Evolutionary conservation across 2,797 vertebrate genomes (phyloP), one percentile per base, ranked within the genome.

Genomic region (Melanotaenia trifasciata): DNA sequence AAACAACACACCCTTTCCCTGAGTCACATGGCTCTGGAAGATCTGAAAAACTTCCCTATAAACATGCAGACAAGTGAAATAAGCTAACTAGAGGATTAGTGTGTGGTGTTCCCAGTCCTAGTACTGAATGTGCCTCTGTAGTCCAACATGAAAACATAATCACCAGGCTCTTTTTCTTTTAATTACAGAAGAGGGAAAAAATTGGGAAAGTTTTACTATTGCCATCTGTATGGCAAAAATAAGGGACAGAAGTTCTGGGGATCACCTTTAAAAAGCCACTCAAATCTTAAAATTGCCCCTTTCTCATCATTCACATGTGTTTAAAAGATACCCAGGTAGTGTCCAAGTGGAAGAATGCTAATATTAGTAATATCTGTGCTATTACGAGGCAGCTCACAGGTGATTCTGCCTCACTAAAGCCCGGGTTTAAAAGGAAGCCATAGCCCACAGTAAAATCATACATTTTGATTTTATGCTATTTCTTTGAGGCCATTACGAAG

Each of bases 1-100:
- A 93, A 92, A 93, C 85, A 91, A 92, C 92, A 94, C 91, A 47
- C 90, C 87, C 92, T 87, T 89, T 80, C 71, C 67, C 79, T 58
- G 76, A 77, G 86, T 93, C 93, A 92, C 89, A 63, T 89, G 90
- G 89, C 53, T 63, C 64, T 73, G 78, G 66, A 80, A 68, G 84
- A 87, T 85, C 80, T 89, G 81, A 89, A 90, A 90, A 90, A 83
- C 64, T 12, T 81, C 74, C 85, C 79, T 70, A 84, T 90, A 92
- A 93, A 93, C 90, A 87, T 67, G 78, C 83, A 71, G 79, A 58
- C 73, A 45, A 85, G 74, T 60, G 79, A 75, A 80, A 78, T 78
- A 47, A 62, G 76, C 84, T 74, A 83, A 88, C 77, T 72, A 70
- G 63, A 81, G 69, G 67, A 61, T 54, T 83, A 80, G 83, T 71